phyloP scores from a whole-genome alignment of 2,113 vertebrate genomes.

The Etheostoma spectabile region DNA sequence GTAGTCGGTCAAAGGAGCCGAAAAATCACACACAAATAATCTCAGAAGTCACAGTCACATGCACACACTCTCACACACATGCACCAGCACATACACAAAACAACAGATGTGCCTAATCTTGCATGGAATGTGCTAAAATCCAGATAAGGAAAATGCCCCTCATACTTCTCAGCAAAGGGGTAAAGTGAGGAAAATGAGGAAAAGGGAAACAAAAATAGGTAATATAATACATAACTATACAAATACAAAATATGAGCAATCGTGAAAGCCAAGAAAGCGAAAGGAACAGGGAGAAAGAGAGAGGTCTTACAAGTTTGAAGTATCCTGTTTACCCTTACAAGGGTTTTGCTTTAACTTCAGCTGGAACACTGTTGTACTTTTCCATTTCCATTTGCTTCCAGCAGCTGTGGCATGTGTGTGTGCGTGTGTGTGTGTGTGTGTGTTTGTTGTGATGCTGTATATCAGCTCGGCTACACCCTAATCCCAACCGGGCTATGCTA shows the following conservation, averaged over 20 bases:
- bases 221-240: no score
- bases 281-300: constrained; percentile 9
- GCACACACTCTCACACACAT: constrained; percentile 24
- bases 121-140: constrained; percentile 74
- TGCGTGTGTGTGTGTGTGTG: constrained; percentile 44
- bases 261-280: constrained; percentile 19
- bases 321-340: constrained; percentile 60
- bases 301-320: constrained; percentile 30
- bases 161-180: constrained; percentile 42
- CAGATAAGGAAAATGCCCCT: constrained; percentile 56
- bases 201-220: constrained; percentile 14
- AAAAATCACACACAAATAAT: constrained; percentile 14
- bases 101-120: constrained; percentile 70
- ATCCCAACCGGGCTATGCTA: constrained; percentile 40
- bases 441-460: constrained; percentile 48
- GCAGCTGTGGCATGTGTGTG: constrained; percentile 47
- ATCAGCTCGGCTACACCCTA: constrained; percentile 42
- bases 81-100: constrained; percentile 54
- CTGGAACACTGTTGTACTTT: constrained; percentile 60
- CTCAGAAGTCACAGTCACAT: constrained; percentile 61
- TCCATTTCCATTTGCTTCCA: constrained; percentile 55
- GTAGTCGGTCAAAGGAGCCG: not conserved
- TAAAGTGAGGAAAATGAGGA: constrained; percentile 59
- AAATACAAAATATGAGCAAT: constrained; percentile 43
- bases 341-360: constrained; percentile 63